Conservation (phyloP, 1,140 invertebrate genomes). For the Hirudo medicinalis region DNA sequence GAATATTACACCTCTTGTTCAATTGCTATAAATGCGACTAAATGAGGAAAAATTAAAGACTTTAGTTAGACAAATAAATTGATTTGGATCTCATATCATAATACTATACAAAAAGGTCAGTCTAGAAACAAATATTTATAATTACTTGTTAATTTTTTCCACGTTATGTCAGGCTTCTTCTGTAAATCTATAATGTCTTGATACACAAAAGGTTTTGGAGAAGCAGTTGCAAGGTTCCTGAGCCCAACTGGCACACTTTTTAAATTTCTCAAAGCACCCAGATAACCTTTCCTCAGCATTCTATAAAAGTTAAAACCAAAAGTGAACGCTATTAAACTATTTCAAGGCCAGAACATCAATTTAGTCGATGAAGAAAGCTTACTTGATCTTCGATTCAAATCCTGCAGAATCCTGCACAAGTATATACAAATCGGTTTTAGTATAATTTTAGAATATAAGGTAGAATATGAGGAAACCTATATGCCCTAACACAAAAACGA, state of each 20-base stretch:
- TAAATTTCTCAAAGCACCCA: background rate
- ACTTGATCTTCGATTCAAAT: too few relatives aligned
- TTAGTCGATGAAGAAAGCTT: too few relatives aligned
- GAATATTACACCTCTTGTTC: background rate
- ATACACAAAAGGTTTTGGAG: slow-evolving; percentile 37
- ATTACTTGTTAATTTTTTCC: slow-evolving; percentile 37
- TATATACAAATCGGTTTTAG: too few relatives aligned
- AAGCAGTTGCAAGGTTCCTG: slow-evolving; percentile 20
- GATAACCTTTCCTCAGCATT: background rate
- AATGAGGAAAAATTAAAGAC: background rate
- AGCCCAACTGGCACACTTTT: background rate
- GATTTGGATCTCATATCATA: too few relatives aligned
- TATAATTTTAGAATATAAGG: too few relatives aligned
- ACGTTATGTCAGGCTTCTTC: slow-evolving; percentile 31
- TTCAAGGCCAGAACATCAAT: too few relatives aligned
- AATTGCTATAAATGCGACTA: slow-evolving; percentile 13
- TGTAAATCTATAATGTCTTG: slow-evolving; percentile 38
- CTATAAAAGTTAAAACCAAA: background rate
- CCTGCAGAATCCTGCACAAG: too few relatives aligned
- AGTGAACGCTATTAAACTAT: too few relatives aligned
- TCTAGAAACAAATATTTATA: too few relatives aligned
- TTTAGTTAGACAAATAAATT: background rate
- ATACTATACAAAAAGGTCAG: too few relatives aligned
- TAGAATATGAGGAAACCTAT: too few relatives aligned
- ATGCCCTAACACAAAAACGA: too few relatives aligned